A percentile compares a stretch with the other conserved stretches of the same genome.
Evolutionary conservation across 2,888 invertebrate species (phyloP).

Genomic region (Drosophila bunnanda): DNA sequence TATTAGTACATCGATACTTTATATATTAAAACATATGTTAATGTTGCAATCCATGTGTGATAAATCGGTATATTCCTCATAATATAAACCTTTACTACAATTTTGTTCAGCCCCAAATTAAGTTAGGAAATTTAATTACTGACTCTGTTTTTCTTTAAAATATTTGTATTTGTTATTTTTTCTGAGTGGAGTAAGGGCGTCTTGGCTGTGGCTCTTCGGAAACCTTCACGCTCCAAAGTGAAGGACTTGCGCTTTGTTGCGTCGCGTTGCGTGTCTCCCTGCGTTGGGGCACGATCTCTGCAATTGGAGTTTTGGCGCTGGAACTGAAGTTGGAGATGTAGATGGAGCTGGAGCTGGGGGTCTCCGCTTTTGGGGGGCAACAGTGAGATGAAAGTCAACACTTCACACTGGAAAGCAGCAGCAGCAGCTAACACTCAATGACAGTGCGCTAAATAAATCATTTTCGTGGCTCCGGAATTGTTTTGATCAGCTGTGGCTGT

Average conservation of each 20-base stretch:
- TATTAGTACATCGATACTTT: too few relatives aligned
- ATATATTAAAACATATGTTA: not conserved
- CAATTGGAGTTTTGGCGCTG: constrained; percentile 28
- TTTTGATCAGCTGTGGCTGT: constrained; percentile 68
- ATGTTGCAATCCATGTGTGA: too few relatives aligned
- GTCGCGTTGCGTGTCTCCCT: constrained; percentile 57
- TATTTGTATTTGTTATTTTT: not conserved
- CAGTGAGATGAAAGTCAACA: constrained; percentile 80
- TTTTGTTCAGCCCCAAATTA: not conserved
- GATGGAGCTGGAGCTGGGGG: constrained; percentile 1
- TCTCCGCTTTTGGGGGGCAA: constrained; percentile 24
- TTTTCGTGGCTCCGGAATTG: constrained; percentile 57
- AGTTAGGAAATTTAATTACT: not conserved
- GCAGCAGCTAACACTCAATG: constrained; percentile 63
- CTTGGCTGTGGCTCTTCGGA: constrained; percentile 49
- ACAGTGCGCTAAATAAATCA: constrained; percentile 79
- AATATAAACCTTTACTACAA: not conserved
- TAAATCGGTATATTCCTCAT: too few relatives aligned
- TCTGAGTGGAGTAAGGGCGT: constrained; percentile 54
- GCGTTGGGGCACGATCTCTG: constrained; percentile 34
- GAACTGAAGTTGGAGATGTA: constrained; percentile 1
- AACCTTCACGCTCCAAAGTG: constrained; percentile 77
- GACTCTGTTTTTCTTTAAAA: not conserved
- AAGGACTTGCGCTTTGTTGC: constrained; percentile 74
- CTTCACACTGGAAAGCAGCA: constrained; percentile 65